Conservation (phyloP, 2,888 invertebrate genomes). For the Criorhina ranunculi region DNA sequence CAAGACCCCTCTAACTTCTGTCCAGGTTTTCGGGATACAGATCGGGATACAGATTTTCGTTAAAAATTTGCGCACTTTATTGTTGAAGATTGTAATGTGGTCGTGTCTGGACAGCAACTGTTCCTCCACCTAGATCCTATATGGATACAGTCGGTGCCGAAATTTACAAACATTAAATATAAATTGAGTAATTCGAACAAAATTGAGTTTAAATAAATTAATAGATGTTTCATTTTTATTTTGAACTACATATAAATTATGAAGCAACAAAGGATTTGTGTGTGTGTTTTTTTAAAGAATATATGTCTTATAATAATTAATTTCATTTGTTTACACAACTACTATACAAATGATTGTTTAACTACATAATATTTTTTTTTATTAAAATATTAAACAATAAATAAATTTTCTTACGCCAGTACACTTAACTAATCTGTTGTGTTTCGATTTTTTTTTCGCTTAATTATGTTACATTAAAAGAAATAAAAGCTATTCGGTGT, state of each 20-base stretch:
- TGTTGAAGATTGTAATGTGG: too few species aligned
- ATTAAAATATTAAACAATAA: constrained; percentile 66
- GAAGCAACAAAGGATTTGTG: constrained; percentile 56
- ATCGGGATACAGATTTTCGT: too few species aligned
- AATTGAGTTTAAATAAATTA: constrained; percentile 43
- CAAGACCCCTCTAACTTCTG: too few species aligned
- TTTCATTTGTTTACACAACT: constrained; percentile 59
- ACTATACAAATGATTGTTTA: constrained; percentile 59
- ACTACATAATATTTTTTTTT: constrained; percentile 15
- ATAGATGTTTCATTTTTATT: constrained; percentile 60
- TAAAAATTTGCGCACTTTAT: too few species aligned
- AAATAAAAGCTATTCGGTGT: constrained; percentile 52
- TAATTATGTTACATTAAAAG: constrained; percentile 60
- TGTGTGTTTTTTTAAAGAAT: constrained; percentile 17
- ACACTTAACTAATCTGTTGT: constrained; percentile 34
- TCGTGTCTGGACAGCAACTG: too few species aligned
- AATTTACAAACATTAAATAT: too few species aligned
- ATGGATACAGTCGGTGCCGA: too few species aligned
- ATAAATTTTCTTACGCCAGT: constrained; percentile 56
- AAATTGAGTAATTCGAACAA: background rate
- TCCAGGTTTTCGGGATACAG: too few species aligned
- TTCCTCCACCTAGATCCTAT: too few species aligned
- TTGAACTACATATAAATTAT: constrained; percentile 61
- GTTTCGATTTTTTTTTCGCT: constrained; percentile 18
- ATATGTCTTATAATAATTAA: constrained; percentile 44